Evolutionary conservation across 2,888 invertebrate species (phyloP).

Genomic region (Fragum fragum): DNA sequence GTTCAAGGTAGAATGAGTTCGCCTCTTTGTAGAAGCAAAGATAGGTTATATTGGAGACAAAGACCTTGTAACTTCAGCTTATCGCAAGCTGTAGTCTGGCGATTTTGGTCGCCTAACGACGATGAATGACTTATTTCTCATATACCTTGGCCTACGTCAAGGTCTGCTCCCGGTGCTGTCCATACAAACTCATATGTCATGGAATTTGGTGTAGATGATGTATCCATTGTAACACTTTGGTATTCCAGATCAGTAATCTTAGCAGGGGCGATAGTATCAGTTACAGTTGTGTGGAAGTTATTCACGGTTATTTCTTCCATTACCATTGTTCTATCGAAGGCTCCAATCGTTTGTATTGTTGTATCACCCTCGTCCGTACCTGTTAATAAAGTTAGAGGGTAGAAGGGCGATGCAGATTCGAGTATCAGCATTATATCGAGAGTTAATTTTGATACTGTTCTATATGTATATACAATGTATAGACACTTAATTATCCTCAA

Average conservation of each 20-base stretch:
- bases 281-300: neutral
- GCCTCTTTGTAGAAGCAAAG: no score
- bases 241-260: neutral
- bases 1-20: no score
- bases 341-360: neutral
- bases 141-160: conserved; percentile 4
- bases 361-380: neutral
- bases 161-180: neutral
- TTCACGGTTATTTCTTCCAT: neutral
- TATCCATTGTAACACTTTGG: neutral
- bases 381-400: neutral
- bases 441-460: no score
- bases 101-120: no score
- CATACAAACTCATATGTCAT: neutral
- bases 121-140: no score
- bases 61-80: no score
- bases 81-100: no score
- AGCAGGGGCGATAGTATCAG: neutral
- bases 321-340: neutral
- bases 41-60: no score
- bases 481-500: no score
- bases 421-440: no score
- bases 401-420: no score
- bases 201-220: neutral
- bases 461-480: no score